A percentile compares a stretch with the other conserved stretches of the same genome.
phyloP scores from a whole-genome alignment of 1,140 invertebrate species.

The Phthorimaea operculella region DNA sequence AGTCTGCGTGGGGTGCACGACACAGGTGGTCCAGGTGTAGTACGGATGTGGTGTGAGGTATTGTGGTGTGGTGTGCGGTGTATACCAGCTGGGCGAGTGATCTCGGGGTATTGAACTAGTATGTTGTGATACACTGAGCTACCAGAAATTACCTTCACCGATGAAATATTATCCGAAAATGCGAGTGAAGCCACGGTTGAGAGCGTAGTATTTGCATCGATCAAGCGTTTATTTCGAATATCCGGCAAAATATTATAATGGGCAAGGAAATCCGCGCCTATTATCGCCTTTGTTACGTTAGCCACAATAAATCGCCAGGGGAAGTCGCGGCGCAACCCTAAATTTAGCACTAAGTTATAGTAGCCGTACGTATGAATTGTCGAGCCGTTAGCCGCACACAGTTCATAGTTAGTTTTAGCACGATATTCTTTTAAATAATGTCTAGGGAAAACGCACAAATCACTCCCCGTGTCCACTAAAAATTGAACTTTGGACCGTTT shows the following conservation, averaged over 20 bases:
- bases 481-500: constrained; percentile 1
- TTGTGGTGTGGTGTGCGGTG: background rate
- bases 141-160: background rate
- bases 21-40: constrained; percentile 22
- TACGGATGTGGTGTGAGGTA: constrained; percentile 3
- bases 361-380: background rate
- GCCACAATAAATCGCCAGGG: too few species aligned
- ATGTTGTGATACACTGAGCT: background rate
- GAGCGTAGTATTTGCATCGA: constrained; percentile 1
- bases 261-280: background rate
- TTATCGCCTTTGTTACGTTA: constrained; percentile 1
- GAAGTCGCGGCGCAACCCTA: background rate
- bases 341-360: background rate
- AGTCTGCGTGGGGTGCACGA: background rate
- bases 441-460: constrained; percentile 4
- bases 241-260: background rate
- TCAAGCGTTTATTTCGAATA: background rate
- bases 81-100: constrained; percentile 5
- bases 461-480: constrained; percentile 5
- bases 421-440: background rate
- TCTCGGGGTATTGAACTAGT: constrained; percentile 1
- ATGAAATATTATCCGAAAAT: background rate
- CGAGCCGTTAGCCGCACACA: constrained; percentile 5
- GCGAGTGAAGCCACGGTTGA: background rate
- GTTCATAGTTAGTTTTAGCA: constrained; percentile 3